Evolutionary conservation across 2,113 vertebrate genomes (phyloP).

Genomic region (Toxotes chatareus): DNA sequence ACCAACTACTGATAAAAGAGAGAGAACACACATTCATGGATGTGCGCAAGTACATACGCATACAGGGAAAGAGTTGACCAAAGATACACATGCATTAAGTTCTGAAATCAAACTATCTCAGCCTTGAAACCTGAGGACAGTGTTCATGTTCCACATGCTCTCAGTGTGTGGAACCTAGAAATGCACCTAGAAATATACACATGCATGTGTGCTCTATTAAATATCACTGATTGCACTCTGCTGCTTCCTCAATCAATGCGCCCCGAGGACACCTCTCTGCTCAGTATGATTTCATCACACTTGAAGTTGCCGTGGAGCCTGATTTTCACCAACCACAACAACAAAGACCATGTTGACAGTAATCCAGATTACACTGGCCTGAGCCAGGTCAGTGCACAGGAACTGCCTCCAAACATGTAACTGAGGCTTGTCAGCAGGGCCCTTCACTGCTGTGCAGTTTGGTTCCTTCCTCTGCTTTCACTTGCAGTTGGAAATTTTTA

Average conservation of each 20-base stretch:
- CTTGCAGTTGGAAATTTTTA: constrained; percentile 32
- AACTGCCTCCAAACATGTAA: constrained; percentile 11
- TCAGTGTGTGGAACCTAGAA: too few relatives aligned
- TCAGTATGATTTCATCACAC: constrained; percentile 15
- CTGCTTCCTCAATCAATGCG: constrained; percentile 32
- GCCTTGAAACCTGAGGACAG: constrained; percentile 48
- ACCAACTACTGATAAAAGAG: constrained; percentile 40
- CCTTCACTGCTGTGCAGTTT: constrained; percentile 9
- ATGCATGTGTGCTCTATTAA: constrained; percentile 49
- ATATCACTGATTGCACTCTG: constrained; percentile 37
- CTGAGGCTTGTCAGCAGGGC: constrained; percentile 9
- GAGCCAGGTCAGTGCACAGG: not conserved
- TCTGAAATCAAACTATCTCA: constrained; percentile 32
- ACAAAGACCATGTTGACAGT: constrained; percentile 48
- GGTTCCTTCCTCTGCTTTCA: constrained; percentile 8
- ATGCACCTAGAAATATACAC: constrained; percentile 46
- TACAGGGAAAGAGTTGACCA: constrained; percentile 29
- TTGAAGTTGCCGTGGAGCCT: constrained; percentile 12
- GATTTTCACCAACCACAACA: constrained; percentile 41
- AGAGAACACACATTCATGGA: constrained; percentile 29
- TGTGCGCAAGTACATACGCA: constrained; percentile 17
- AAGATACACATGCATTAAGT: constrained; percentile 17
- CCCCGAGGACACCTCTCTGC: constrained; percentile 23
- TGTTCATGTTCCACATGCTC: constrained; percentile 35
- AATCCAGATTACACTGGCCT: constrained; percentile 50